Base-by-base conservation (phyloP, 2,797 vertebrate species). In the Glossophaga mutica region DNA sequence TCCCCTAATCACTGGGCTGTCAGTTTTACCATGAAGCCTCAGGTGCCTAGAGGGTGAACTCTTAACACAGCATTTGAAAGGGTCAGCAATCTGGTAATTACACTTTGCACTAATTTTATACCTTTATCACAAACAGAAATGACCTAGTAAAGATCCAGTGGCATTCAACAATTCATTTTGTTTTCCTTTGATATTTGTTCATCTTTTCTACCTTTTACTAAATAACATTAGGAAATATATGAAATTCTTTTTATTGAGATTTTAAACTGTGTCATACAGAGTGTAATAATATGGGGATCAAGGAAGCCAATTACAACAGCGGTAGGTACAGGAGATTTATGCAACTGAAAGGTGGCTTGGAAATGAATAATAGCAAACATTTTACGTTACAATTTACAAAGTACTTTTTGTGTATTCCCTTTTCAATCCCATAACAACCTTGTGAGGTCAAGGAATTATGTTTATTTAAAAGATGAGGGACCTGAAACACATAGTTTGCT, bases 171-270 rank as follows among this genome's bases (percentile, higher is more conserved):
- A 5, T 92, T 87, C 15, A 87, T 81, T 92, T 92, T 81, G 24
- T 85, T 92, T 90, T 92, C 52, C 26, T 87, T 77, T 74, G 34
- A 32, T 59, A 71, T 78, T 73, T 68, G 37, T 37, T 44, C 18
- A 39, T 94, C 71, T 90, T 90, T 89, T 37, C 83, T 94, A 52
- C 59, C n/a, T 90, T n/a, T 87, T 77, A 18, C 39, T 93, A 76
- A 89, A 32, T 70, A 34, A 92, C 7, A 3, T 11, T 50, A 87
- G 84, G 39, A 52, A n/a, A 57, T 67, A 32, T 29, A 42, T 21
- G 10, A 76, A 34, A 42, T 46, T 71, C 9, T 74, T 94, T 79
- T 73, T 34, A 82, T 85, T 71, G 71, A 67, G 62, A 71, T 90
- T 70, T 82, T 82, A 81, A 94, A 39, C 55, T 73, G 0, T 92